These are phyloP conservation scores for Ernsta delagoae DNA, from an alignment of 2,888 invertebrate species.

Conservation along the genomic window DNA sequence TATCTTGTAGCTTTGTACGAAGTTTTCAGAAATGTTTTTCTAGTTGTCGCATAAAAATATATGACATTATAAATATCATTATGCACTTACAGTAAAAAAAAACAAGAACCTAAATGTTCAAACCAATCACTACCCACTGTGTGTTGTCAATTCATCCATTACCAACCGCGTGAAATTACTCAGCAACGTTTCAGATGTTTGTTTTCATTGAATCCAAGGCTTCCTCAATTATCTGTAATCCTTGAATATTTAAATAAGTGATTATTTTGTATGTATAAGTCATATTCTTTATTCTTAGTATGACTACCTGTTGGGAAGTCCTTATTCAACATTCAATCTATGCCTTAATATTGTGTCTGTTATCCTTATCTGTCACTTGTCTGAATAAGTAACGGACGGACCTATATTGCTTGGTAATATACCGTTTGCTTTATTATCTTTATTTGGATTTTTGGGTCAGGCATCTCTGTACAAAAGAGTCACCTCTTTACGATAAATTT, in stretches of 20 bases:
- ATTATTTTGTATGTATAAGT: slow-evolving; percentile 23
- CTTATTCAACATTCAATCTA: slow-evolving; percentile 66
- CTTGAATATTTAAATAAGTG: slow-evolving; percentile 31
- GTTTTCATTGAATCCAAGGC: slow-evolving; percentile 13
- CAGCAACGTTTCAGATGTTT: slow-evolving; percentile 19
- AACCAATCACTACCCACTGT: background rate
- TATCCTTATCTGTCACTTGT: slow-evolving; percentile 73
- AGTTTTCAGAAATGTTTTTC: too few species aligned
- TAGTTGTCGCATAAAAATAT: too few species aligned
- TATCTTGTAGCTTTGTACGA: too few species aligned
- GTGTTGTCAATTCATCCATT: slow-evolving; percentile 11
- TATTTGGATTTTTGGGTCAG: slow-evolving; percentile 70
- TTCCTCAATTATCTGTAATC: slow-evolving; percentile 25
- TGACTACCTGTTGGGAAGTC: slow-evolving; percentile 44
- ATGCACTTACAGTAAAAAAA: background rate
- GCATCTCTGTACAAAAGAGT: slow-evolving; percentile 46
- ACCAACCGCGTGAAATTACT: slow-evolving; percentile 4
- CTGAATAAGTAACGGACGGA: slow-evolving; percentile 70
- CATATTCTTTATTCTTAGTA: slow-evolving; percentile 20
- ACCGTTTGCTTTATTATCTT: slow-evolving; percentile 73
- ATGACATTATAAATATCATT: too few species aligned
- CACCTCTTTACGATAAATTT: slow-evolving; percentile 43
- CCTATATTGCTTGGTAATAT: slow-evolving; percentile 67
- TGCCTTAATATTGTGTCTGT: slow-evolving; percentile 65
- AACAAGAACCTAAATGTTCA: slow-evolving; percentile 17